Conservation (phyloP, 2,797 vertebrate genomes). For the Sarcophilus harrisii region DNA sequence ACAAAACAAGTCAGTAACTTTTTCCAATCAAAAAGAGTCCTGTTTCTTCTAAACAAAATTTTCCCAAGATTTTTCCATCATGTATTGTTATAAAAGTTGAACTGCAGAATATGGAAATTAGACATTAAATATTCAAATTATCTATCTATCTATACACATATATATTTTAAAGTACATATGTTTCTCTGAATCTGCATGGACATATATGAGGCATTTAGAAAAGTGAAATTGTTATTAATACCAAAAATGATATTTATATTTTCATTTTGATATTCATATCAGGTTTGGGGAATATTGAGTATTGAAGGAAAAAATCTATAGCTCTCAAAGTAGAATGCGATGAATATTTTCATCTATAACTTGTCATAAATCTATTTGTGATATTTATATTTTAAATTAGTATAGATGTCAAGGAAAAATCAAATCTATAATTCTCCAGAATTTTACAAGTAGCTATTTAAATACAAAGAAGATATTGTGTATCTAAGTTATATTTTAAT, state of each 20-base stretch:
- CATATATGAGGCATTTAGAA: constrained; percentile 8
- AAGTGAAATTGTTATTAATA: not conserved
- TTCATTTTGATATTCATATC: not conserved
- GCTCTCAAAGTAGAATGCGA: not conserved
- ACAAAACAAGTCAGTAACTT: constrained; percentile 72
- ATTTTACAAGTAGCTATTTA: constrained; percentile 37
- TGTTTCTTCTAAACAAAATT: constrained; percentile 51
- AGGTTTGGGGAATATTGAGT: not conserved
- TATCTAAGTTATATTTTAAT: too few species aligned
- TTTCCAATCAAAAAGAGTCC: constrained; percentile 27
- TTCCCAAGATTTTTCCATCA: constrained; percentile 5
- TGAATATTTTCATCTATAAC: not conserved
- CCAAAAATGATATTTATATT: constrained; percentile 50
- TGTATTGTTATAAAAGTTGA: constrained; percentile 28
- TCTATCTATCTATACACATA: not conserved
- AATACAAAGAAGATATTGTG: not conserved
- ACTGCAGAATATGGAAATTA: constrained; percentile 43
- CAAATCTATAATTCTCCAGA: not conserved
- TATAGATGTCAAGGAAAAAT: constrained; percentile 6
- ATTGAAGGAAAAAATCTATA: constrained; percentile 3
- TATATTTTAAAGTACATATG: not conserved
- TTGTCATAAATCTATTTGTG: constrained; percentile 32
- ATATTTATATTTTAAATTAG: constrained; percentile 33
- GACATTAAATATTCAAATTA: constrained; percentile 46
- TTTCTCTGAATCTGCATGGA: constrained; percentile 38